Evolutionary conservation across 1,140 invertebrate species (phyloP), one percentile per base, ranked within the genome.

Genomic region (Saxidomus purpurata): DNA sequence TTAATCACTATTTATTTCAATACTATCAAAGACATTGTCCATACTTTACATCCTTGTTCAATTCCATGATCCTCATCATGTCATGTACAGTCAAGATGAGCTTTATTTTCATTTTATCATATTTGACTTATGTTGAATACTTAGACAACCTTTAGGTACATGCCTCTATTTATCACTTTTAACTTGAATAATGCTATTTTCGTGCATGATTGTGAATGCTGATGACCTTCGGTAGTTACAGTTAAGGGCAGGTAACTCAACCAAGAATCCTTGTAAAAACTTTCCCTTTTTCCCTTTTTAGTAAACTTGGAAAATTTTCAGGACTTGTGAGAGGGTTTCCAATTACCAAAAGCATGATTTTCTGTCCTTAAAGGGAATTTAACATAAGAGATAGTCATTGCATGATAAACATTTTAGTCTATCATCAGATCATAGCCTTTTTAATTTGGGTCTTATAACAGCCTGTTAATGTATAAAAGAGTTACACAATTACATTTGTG

Each of bases 301-400:
- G 52, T 55, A 19, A 55, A 55, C 52, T 55, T 55, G 52, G 22
- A 55, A 55, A 19, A 19, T 55, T n/a, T 55, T 55, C 13, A 55
- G 13, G 22, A 15, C 19, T n/a, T n/a, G 52, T 15, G 52, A n/a
- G 22, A 55, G 52, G 22, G 52, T 55, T 55, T 55, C 52, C 52
- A 55, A 55, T 55, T 55, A 55, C 52, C 13, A 55, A 55, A 55
- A 55, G 52, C 52, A 55, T n/a, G 52, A 55, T 55, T 55, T 55
- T n/a, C 52, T 55, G 13, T 55, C 52, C 52, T 19, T 55, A 43
- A 43, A 43, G 43, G 43, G 43, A 43, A 43, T 43, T 43, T 43
- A 43, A 43, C 43, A 43, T 43, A 43, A 43, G 43, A 43, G 43
- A 43, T 43, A 43, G 43, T 43, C 43, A 43, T 43, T 43, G 43